Conservation (phyloP, 2,113 vertebrate species). For the Rhegmatorhina hoffmannsi region DNA sequence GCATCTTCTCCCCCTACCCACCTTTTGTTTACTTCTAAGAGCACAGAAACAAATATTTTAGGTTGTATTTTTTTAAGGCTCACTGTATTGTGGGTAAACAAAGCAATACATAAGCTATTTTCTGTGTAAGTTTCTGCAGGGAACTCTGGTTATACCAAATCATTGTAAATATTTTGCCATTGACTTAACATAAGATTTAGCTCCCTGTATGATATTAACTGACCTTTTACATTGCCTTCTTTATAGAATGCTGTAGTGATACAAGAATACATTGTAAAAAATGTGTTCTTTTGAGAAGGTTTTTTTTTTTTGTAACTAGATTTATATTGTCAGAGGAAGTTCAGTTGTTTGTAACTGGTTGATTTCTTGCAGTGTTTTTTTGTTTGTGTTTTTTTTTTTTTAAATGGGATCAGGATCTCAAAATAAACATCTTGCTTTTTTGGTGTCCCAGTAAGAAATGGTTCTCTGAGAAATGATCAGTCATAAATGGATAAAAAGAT, state of each 20-base stretch:
- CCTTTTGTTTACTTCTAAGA: not conserved
- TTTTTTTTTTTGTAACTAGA: not conserved
- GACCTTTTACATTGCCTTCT: not conserved
- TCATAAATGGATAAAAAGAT: not conserved
- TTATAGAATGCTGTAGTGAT: not conserved
- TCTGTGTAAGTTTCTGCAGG: not conserved
- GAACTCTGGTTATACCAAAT: not conserved
- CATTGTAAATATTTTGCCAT: not conserved
- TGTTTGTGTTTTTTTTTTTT: too few species aligned
- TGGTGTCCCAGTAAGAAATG: not conserved
- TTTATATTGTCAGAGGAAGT: not conserved
- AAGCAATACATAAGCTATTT: not conserved
- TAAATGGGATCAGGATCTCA: not conserved
- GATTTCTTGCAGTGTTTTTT: not conserved
- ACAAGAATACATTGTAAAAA: not conserved
- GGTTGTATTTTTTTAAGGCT: not conserved
- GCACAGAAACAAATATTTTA: not conserved
- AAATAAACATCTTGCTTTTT: not conserved
- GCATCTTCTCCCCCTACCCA: rapidly evolving
- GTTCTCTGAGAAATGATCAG: not conserved
- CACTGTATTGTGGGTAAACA: not conserved
- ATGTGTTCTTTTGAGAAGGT: not conserved
- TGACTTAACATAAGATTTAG: not conserved
- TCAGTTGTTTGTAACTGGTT: not conserved
- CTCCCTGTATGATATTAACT: not conserved